These are phyloP conservation scores for Luperina nickerlii DNA, from an alignment of 2,888 invertebrate species.

Conservation along the genomic window DNA sequence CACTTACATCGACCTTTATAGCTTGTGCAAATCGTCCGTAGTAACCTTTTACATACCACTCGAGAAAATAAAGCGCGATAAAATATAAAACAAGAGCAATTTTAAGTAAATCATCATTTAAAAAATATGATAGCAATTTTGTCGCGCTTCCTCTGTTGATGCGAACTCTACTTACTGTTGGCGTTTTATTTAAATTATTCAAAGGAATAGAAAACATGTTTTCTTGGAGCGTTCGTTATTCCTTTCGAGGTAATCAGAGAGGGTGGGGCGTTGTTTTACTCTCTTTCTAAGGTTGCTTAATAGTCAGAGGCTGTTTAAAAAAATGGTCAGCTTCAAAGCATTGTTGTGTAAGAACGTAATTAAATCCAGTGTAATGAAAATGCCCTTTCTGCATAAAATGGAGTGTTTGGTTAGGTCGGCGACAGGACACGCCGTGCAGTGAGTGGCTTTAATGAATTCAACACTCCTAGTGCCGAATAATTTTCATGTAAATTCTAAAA, in stretches of 20 bases:
- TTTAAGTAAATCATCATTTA: slow-evolving; percentile 56
- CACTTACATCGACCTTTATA: slow-evolving; percentile 76
- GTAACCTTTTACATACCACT: slow-evolving; percentile 43
- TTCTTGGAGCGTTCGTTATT: slow-evolving; percentile 52
- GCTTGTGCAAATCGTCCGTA: slow-evolving; percentile 64
- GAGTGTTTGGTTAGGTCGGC: slow-evolving; percentile 46
- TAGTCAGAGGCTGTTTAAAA: slow-evolving; percentile 50
- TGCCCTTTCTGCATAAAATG: slow-evolving; percentile 63
- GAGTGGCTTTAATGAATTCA: slow-evolving; percentile 42
- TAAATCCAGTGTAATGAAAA: slow-evolving; percentile 65
- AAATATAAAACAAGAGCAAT: slow-evolving; percentile 49
- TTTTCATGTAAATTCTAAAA: slow-evolving; percentile 30
- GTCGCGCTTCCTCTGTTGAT: slow-evolving; percentile 43
- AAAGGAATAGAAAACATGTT: slow-evolving; percentile 62
- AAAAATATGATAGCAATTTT: slow-evolving; percentile 56
- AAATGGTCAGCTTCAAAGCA: slow-evolving; percentile 63
- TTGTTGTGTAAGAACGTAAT: slow-evolving; percentile 62
- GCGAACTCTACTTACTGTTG: slow-evolving; percentile 44
- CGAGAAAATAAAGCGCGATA: slow-evolving; percentile 43
- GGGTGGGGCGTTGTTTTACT: slow-evolving; percentile 37
- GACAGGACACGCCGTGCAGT: slow-evolving; percentile 41
- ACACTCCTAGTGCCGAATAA: slow-evolving; percentile 25
- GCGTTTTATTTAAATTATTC: slow-evolving; percentile 62
- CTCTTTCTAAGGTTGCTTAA: slow-evolving; percentile 49
- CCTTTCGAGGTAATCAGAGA: slow-evolving; percentile 59